These are phyloP conservation scores for Pterocles orientalis DNA, from an alignment of 2,113 vertebrate genomes.

Conservation along the genomic window DNA sequence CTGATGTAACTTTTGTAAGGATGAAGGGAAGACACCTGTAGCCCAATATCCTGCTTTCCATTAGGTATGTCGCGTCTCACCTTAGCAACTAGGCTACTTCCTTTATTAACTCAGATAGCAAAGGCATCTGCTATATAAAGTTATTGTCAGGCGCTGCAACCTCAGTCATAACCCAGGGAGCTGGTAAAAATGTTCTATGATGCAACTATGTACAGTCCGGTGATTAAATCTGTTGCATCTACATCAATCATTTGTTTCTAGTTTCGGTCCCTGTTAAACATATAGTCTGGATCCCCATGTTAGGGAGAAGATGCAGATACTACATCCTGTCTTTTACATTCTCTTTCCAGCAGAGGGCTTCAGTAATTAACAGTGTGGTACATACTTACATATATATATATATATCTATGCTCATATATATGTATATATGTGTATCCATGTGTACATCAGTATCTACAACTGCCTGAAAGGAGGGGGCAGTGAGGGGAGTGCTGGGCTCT, in stretches of 20 bases:
- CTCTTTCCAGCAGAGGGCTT: conserved; percentile 6
- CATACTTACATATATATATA: accelerated
- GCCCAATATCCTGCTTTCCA: background rate
- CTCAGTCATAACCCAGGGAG: background rate
- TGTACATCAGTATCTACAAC: background rate
- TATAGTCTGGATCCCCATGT: background rate
- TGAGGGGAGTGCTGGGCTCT: too few species aligned
- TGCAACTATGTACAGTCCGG: background rate
- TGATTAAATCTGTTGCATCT: background rate
- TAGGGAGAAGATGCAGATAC: background rate
- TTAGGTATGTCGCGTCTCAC: background rate
- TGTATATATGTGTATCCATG: accelerated
- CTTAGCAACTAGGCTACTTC: background rate
- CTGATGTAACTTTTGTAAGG: background rate
- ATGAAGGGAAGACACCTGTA: background rate
- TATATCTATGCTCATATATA: too few species aligned
- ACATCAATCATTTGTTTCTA: background rate
- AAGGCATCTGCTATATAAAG: background rate
- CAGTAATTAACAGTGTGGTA: background rate
- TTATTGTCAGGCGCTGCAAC: background rate
- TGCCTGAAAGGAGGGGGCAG: too few species aligned
- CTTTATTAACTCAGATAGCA: background rate
- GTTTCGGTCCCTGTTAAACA: background rate
- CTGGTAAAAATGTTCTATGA: background rate
- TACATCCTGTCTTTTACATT: background rate